phyloP scores from a whole-genome alignment of 2,113 vertebrate species.

The Copsychus sechellarum region DNA sequence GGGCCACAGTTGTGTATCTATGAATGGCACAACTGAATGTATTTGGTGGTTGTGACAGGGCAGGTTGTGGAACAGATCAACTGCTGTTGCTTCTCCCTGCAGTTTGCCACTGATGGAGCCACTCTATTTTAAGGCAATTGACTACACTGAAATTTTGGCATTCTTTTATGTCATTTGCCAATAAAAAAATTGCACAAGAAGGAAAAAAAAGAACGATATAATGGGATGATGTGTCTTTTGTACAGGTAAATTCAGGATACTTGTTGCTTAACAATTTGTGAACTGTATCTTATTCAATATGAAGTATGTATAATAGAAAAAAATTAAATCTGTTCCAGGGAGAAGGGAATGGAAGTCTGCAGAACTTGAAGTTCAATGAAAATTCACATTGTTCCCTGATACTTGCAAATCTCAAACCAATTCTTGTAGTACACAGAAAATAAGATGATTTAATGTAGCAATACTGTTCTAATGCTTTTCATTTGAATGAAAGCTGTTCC shows the following conservation, averaged over 20 bases:
- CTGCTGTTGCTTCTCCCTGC: background rate
- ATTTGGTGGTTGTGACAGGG: background rate
- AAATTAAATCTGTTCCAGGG: background rate
- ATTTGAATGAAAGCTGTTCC: background rate
- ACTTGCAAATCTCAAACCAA: background rate
- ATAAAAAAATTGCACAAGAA: background rate
- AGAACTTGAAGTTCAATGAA: background rate
- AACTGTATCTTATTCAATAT: background rate
- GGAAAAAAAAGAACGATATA: too few species aligned
- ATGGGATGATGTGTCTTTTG: too few species aligned
- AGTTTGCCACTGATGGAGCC: background rate
- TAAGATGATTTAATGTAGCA: background rate
- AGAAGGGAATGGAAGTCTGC: background rate
- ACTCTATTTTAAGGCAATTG: background rate
- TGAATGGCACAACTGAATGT: fast-evolving
- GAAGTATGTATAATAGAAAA: background rate
- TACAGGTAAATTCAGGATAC: background rate
- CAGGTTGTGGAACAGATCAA: background rate
- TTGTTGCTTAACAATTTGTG: background rate
- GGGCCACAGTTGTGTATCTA: background rate
- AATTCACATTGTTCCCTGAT: background rate
- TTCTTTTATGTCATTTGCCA: fast-evolving
- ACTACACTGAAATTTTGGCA: background rate
- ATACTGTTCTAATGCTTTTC: background rate
- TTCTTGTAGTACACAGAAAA: background rate